Conservation (phyloP, 1,140 invertebrate species). For the Temnothorax longispinosus region DNA sequence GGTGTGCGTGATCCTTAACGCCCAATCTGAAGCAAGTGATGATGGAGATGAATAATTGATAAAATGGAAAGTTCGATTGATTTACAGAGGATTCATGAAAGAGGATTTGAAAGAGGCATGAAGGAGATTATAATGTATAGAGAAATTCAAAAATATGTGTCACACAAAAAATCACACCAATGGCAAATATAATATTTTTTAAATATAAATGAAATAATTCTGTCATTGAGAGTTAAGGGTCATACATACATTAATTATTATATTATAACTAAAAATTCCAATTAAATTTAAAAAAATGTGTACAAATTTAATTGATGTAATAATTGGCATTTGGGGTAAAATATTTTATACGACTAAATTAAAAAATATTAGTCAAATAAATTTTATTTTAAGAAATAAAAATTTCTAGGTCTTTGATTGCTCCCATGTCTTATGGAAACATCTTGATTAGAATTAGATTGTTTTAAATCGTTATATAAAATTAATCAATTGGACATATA, state of each 20-base stretch:
- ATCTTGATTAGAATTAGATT: neutral
- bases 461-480: neutral
- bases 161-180: neutral
- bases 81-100: neutral
- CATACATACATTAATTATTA: neutral
- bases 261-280: neutral
- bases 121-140: neutral
- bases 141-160: neutral
- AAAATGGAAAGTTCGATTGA: neutral
- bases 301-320: neutral
- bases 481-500: neutral
- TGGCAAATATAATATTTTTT: neutral
- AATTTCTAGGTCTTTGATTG: slow-evolving; percentile 19
- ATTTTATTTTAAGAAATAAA: neutral
- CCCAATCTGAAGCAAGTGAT: neutral
- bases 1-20: slow-evolving; percentile 21
- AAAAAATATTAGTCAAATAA: neutral
- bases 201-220: neutral
- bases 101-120: neutral
- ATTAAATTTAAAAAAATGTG: neutral
- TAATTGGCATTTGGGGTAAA: neutral
- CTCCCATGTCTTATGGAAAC: neutral
- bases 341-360: neutral
- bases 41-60: slow-evolving; percentile 43
- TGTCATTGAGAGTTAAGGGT: neutral